These are phyloP conservation scores for Lamproptera curius DNA, from an alignment of 2,888 invertebrate genomes.

Conservation along the genomic window DNA sequence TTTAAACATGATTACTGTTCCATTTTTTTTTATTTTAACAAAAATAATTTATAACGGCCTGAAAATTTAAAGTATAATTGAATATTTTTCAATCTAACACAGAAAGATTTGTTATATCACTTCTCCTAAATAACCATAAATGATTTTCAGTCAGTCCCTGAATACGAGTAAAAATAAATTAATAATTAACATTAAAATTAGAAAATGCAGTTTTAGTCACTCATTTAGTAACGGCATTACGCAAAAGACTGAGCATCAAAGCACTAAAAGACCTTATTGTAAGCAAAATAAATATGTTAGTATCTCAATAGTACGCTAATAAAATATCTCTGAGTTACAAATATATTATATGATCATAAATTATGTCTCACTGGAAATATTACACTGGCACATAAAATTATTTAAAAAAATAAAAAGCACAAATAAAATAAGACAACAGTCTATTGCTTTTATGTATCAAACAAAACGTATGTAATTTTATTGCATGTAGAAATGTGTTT, in stretches of 20 bases:
- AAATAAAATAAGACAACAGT: too few species aligned
- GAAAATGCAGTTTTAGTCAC: conserved; percentile 24
- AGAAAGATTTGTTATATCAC: too few species aligned
- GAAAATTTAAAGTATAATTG: too few species aligned
- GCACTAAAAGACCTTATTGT: conserved; percentile 40
- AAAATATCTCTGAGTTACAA: conserved; percentile 21
- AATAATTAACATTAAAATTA: conserved; percentile 5
- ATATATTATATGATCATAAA: conserved; percentile 10
- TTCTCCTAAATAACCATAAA: too few species aligned
- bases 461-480: too few species aligned
- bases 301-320: conserved; percentile 22
- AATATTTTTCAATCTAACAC: too few species aligned
- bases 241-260: conserved; percentile 40
- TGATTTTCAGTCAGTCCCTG: conserved; percentile 4
- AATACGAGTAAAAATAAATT: conserved; percentile 7
- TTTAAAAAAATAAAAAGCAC: too few species aligned
- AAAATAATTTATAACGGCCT: too few species aligned
- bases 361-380: conserved; percentile 11
- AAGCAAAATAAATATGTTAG: conserved; percentile 74
- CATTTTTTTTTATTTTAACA: too few species aligned
- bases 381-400: conserved; percentile 5
- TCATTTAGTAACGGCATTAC: conserved; percentile 40
- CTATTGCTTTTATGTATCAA: too few species aligned
- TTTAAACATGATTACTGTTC: too few species aligned
- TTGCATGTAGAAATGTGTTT: too few species aligned